Percentiles rank a stretch among this genome's conserved stretches.
These are phyloP conservation scores for Zaprionus kolodkinae DNA, from an alignment of 1,140 invertebrate species.

Conservation along the genomic window DNA sequence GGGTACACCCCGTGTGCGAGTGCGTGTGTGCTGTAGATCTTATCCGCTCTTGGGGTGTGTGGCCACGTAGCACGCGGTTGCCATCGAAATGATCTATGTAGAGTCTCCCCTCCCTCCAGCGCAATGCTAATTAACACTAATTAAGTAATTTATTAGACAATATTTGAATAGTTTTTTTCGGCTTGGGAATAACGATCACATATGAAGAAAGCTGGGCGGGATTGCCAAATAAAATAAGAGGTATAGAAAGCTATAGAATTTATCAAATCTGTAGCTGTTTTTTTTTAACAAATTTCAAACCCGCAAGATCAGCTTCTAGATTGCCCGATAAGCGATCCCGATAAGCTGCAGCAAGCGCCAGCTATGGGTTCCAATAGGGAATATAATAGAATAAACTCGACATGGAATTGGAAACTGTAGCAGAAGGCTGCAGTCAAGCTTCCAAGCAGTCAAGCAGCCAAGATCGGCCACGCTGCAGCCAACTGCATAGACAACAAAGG, in stretches of 20 bases:
- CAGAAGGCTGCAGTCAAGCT: constrained; percentile 41
- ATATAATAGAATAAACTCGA: constrained; percentile 18
- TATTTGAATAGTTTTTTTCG: constrained; percentile 4
- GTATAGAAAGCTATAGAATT: no score
- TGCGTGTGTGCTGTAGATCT: constrained; percentile 59
- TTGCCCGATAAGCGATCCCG: constrained; percentile 50
- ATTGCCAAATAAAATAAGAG: background rate
- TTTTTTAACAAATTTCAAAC: no score
- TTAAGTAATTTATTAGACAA: constrained; percentile 74
- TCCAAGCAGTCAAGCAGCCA: constrained; percentile 23
- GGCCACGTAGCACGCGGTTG: constrained; percentile 53
- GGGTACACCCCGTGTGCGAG: constrained; percentile 11
- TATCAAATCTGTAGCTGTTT: no score
- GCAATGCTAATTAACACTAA: constrained; percentile 73
- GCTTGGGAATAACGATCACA: no score
- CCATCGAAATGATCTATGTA: background rate
- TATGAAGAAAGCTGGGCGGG: no score
- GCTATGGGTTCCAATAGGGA: constrained; percentile 24
- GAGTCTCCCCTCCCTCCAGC: background rate
- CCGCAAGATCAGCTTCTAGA: constrained; percentile 31
- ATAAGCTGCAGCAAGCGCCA: constrained; percentile 72
- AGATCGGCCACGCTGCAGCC: constrained; percentile 71
- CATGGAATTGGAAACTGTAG: constrained; percentile 29
- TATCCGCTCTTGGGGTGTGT: constrained; percentile 57
- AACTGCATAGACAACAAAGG: constrained; percentile 78